These are phyloP conservation scores for Lathamus discolor DNA, from an alignment of 2,113 vertebrate species.

Conservation along the genomic window DNA sequence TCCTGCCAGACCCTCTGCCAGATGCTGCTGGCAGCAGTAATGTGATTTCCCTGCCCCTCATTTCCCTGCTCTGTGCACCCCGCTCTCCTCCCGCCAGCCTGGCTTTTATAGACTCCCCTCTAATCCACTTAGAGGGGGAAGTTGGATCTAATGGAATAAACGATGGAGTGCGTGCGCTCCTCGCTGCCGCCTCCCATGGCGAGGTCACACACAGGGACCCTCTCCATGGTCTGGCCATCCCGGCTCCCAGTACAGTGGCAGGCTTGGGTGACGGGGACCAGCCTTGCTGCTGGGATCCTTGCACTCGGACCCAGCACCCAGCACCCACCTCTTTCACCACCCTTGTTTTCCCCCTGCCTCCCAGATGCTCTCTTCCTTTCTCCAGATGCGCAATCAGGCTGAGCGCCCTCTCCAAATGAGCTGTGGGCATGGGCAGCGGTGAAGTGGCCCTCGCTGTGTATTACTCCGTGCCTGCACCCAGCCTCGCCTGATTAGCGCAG, in stretches of 20 bases:
- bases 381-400: neutral
- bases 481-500: constrained; percentile 21
- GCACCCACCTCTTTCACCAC: neutral
- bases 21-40: constrained; percentile 57
- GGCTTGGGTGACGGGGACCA: neutral
- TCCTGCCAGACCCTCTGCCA: neutral
- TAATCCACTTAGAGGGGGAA: constrained; percentile 74
- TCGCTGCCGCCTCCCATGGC: neutral
- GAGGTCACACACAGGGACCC: neutral
- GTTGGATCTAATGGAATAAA: constrained; percentile 66
- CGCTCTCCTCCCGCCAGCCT: neutral
- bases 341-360: neutral
- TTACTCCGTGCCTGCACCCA: neutral
- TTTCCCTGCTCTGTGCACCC: constrained; percentile 57
- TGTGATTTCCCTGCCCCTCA: constrained; percentile 66
- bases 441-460: neutral
- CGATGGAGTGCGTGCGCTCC: neutral
- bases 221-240: accelerated
- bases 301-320: neutral
- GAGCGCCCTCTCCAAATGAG: neutral
- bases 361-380: neutral
- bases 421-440: neutral
- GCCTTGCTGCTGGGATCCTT: neutral
- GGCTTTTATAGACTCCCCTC: constrained; percentile 66
- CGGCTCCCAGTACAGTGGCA: accelerated